Evolutionary conservation across 2,113 vertebrate species (phyloP), one percentile per base, ranked within the genome.

Genomic region (Clupea harengus): DNA sequence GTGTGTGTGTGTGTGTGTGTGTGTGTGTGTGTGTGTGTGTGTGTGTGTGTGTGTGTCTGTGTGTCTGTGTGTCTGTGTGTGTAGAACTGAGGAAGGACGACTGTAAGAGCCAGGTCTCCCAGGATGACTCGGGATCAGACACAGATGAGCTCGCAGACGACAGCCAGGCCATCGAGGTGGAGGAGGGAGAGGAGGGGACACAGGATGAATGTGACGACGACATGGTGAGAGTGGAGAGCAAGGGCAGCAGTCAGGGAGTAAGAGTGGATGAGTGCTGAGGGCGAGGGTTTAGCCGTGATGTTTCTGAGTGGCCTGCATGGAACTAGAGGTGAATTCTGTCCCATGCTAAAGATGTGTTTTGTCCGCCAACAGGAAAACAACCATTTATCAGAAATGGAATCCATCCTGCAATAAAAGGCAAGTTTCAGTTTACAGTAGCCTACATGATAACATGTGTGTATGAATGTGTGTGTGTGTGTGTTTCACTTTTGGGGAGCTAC

Each of bases 1-100:
- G 39, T 39, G 39, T 39, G 39, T 39, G 46, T 85, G 2, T 87
- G 32, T 86, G 45, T 45, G 57, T 87, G 2, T 87, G 15, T 75
- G 67, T 72, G 64, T 81, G 81, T 46, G 44, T 72, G 64, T 64
- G 60, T n/a, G 64, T 67, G 64, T 67, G n/a, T n/a, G 6, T 67
- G 64, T 67, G n/a, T 25, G 64, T 72, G 45, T 81, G 45, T 81
- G 39, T 52, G 82, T 83, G 44, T 82, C 25, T 86, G 57, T 72
- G 25, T 82, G 81, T 86, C n/a, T 82, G 54, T 67, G 49, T 80
- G 45, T 84, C n/a, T 52, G 28, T 78, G 22, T 84, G 45, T 84
- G 28, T 81, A 97, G 96, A 96, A 90, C 91, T 94, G n/a, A 93
- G 95, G 93, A 97, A 95, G 88, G 96, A 96, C 0, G 83, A 94